These are phyloP conservation scores for Drosophila rubida DNA, from an alignment of 2,888 invertebrate genomes.

Conservation along the genomic window DNA sequence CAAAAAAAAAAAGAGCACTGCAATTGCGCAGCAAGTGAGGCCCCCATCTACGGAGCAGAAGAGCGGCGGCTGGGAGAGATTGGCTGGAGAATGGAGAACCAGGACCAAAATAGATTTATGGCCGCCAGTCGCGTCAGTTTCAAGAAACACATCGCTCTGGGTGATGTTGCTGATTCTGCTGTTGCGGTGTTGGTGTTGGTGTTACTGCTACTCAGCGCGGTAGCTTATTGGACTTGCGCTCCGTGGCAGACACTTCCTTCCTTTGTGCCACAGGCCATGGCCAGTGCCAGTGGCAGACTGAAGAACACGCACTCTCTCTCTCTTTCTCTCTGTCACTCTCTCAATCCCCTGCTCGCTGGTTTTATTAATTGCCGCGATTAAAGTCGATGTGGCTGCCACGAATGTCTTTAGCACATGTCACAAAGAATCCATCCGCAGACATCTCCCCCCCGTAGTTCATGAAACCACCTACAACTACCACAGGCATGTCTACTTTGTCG, in stretches of 20 bases:
- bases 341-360: slow-evolving; percentile 1
- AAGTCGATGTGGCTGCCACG: slow-evolving; percentile 59
- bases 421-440: slow-evolving; percentile 8
- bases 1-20: slow-evolving; percentile 9
- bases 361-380: slow-evolving; percentile 78
- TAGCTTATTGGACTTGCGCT: slow-evolving; percentile 20
- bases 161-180: slow-evolving; percentile 47
- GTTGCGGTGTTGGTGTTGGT: slow-evolving; percentile 36
- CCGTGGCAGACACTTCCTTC: slow-evolving; percentile 49
- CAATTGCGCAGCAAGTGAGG: slow-evolving; percentile 76
- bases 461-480: slow-evolving; percentile 22
- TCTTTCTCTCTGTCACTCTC: slow-evolving; percentile 6
- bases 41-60: slow-evolving; percentile 22
- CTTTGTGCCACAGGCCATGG: slow-evolving; percentile 50
- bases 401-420: slow-evolving; percentile 79
- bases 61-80: slow-evolving; percentile 39
- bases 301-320: slow-evolving; percentile 3
- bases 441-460: neutral
- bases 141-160: slow-evolving; percentile 64
- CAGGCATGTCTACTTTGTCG: neutral
- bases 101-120: slow-evolving; percentile 79
- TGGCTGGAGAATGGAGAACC: slow-evolving; percentile 58
- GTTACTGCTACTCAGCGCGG: slow-evolving; percentile 1
- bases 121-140: slow-evolving; percentile 65
- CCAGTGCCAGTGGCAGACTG: slow-evolving; percentile 13